Conservation (phyloP, 1,140 invertebrate genomes). For the Temnothorax nylanderi region DNA sequence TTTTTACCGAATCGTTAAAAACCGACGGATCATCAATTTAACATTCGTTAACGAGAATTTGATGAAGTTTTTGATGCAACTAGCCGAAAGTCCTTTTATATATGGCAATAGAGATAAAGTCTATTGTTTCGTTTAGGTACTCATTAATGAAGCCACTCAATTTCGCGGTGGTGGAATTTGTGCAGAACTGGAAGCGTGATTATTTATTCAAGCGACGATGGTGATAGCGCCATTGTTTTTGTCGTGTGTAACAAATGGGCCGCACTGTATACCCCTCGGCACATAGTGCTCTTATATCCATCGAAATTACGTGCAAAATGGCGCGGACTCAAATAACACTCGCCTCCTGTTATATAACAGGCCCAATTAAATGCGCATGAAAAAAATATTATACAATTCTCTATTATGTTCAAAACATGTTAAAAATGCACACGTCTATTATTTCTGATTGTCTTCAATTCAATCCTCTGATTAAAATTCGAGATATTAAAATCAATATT, state of each 20-base stretch:
- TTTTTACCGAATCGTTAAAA: constrained; percentile 28
- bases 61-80: constrained; percentile 42
- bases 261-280: neutral
- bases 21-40: constrained; percentile 13
- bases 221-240: constrained; percentile 67
- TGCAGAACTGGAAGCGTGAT: constrained; percentile 51
- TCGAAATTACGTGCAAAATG: constrained; percentile 70
- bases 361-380: constrained; percentile 12
- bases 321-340: constrained; percentile 38
- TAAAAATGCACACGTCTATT: neutral
- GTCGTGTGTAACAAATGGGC: constrained; percentile 65
- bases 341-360: constrained; percentile 62
- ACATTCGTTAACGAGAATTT: constrained; percentile 56
- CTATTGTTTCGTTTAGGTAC: constrained; percentile 57
- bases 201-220: constrained; percentile 73
- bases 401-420: neutral
- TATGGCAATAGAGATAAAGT: constrained; percentile 44
- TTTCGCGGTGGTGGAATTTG: constrained; percentile 50
- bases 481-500: neutral
- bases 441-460: neutral
- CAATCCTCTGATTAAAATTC: neutral
- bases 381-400: neutral
- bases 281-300: constrained; percentile 55
- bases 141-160: constrained; percentile 58
- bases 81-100: constrained; percentile 32